Evolutionary conservation across 1,140 invertebrate species (phyloP).

Genomic region (Pectinophora gossypiella): DNA sequence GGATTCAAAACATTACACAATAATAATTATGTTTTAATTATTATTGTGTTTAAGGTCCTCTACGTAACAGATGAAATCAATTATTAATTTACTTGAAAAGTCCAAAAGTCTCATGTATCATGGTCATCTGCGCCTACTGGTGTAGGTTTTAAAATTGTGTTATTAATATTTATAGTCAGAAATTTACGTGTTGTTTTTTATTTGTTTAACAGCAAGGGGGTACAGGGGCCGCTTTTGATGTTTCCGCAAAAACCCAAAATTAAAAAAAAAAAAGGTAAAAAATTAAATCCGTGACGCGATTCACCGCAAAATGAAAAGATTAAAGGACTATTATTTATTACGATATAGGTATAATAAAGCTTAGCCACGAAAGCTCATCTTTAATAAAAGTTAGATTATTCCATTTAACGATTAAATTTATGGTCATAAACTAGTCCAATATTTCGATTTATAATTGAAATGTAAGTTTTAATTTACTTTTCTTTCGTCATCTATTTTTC

Average conservation of each 20-base stretch:
- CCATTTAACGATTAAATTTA: background rate
- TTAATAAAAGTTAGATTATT: no score
- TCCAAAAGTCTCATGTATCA: no score
- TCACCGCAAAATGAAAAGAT: background rate
- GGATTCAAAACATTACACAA: no score
- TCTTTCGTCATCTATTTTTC: no score
- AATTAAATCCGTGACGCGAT: no score
- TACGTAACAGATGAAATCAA: no score
- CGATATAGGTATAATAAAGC: background rate
- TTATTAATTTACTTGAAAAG: no score
- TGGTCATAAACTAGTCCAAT: background rate
- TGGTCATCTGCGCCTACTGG: slow-evolving; percentile 39
- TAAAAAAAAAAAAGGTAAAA: slow-evolving; percentile 22
- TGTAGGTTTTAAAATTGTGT: slow-evolving; percentile 40
- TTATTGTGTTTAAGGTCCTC: no score
- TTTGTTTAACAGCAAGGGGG: slow-evolving; percentile 59
- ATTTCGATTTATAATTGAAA: no score
- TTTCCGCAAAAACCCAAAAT: slow-evolving; percentile 33
- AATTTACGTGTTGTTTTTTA: slow-evolving; percentile 45
- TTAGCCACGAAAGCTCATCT: background rate
- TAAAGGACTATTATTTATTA: background rate
- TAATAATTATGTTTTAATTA: no score
- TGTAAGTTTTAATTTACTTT: no score
- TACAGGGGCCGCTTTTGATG: slow-evolving; percentile 56
- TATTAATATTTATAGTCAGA: slow-evolving; percentile 67